Evolutionary conservation across 2,888 invertebrate species (phyloP).

Genomic region (Epirrhoe alternata): DNA sequence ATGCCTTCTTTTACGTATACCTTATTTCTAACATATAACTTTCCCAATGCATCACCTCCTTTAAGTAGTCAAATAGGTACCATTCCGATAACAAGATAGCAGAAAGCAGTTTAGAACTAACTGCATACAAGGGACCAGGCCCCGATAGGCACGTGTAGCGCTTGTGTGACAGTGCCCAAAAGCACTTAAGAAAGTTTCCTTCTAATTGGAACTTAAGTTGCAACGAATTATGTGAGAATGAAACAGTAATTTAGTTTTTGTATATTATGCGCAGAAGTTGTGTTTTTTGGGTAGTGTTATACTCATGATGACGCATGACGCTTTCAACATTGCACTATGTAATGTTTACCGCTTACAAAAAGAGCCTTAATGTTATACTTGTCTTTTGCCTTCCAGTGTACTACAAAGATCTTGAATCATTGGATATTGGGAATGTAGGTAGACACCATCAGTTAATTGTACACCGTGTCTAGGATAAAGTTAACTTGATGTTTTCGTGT

Average conservation of each 20-base stretch:
- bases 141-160: constrained; percentile 20
- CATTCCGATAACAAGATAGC: constrained; percentile 26
- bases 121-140: constrained; percentile 25
- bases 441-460: not conserved
- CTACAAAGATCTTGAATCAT: not conserved
- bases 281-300: too few species aligned
- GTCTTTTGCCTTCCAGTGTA: not conserved
- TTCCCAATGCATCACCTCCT: constrained; percentile 19
- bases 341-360: too few species aligned
- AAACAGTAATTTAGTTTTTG: too few species aligned
- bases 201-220: constrained; percentile 4
- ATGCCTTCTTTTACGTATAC: not conserved
- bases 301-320: too few species aligned
- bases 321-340: too few species aligned
- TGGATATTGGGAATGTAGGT: not conserved
- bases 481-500: constrained; percentile 14
- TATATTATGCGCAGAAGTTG: too few species aligned
- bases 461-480: not conserved
- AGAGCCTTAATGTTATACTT: too few species aligned
- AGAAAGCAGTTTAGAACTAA: constrained; percentile 26
- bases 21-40: not conserved
- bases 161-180: constrained; percentile 10
- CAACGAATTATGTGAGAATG: not conserved
- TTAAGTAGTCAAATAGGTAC: constrained; percentile 14
- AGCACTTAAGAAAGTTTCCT: constrained; percentile 8